Conservation (phyloP, 2,888 invertebrate species). For the Fragum fragum region DNA sequence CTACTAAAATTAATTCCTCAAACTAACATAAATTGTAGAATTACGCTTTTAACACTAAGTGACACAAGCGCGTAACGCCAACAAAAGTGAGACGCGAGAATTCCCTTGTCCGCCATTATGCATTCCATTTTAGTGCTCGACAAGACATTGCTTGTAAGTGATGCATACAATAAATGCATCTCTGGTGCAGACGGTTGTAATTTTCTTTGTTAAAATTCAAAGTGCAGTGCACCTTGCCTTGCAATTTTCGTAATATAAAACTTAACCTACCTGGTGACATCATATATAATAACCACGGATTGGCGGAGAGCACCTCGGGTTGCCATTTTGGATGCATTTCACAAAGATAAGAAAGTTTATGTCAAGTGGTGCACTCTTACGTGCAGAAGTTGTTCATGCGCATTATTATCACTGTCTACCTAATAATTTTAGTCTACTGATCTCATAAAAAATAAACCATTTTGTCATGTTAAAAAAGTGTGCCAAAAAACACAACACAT, state of each 20-base stretch:
- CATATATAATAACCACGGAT: conserved; percentile 60
- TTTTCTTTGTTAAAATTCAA: conserved; percentile 20
- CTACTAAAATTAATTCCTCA: not conserved
- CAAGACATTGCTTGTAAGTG: conserved; percentile 10
- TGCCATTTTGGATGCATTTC: conserved; percentile 63
- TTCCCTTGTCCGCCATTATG: conserved; percentile 19
- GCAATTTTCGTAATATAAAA: conserved; percentile 23
- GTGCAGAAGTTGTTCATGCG: conserved; percentile 46
- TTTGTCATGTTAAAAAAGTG: not conserved
- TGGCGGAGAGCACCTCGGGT: conserved; percentile 56
- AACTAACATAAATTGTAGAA: not conserved
- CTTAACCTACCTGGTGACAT: conserved; percentile 56
- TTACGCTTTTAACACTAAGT: not conserved
- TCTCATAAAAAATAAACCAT: not conserved
- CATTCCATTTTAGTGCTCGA: not conserved
- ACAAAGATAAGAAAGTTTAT: conserved; percentile 11
- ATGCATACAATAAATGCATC: conserved; percentile 23
- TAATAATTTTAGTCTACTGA: not conserved
- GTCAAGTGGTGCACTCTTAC: conserved; percentile 38
- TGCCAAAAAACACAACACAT: not conserved
- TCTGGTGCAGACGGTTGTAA: conserved; percentile 8
- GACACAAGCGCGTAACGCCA: not conserved
- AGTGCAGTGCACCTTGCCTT: not conserved
- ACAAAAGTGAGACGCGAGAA: not conserved
- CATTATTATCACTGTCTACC: conserved; percentile 7